Base-by-base conservation (phyloP, 1,140 invertebrate genomes). In the Arctopsyche grandis region DNA sequence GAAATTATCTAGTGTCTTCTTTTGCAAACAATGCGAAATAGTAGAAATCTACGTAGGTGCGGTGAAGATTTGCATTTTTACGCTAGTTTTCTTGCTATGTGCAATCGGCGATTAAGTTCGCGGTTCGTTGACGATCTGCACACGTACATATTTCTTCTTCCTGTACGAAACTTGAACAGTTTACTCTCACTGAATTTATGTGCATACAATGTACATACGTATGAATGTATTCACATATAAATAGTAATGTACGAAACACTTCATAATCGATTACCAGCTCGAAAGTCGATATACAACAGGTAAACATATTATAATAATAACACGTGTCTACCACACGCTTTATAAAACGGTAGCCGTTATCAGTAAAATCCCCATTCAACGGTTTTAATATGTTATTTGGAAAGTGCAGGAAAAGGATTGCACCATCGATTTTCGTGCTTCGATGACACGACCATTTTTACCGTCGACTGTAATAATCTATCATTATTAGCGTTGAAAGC, bases 401-500 rank as follows among this genome's bases (percentile, higher is more conserved):
- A 70, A 70, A 70, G 69, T 52, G 69, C 29, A 73, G 69, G 69
- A 73, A 70, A 73, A 73, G 43, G 29, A 12, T 38, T 44, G 38
- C 21, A 73, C 14, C 29, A 73, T 29, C 38, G 46, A 22, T 12
- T 22, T 19, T 69, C 48, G 12, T 56, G 9, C 24, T 12, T 5
- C 71, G 52, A 74, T 56, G 71, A 56, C 71, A 48, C 21, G 29
- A 46, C 48, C 48, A 21, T 74, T 74, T 73, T 58, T 74, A 29
- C 46, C 5, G 14, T 19, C 46, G 10, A 38, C 43, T 24, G 69
- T 10, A 24, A 48, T 19, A 26, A 74, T 74, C 48, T 29, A 74
- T 74, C 71, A 74, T 58, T 74, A 58, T 58, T 56, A 56, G 56
- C 22, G 38, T 29, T 29, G 24, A 44, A 24, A 44, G 46, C 48